Evolutionary conservation across 37 sponge, comb jelly and placozoan genomes (phyloP), one percentile per base, ranked within the genome.

Genomic region (Lycopodina hypogea): DNA sequence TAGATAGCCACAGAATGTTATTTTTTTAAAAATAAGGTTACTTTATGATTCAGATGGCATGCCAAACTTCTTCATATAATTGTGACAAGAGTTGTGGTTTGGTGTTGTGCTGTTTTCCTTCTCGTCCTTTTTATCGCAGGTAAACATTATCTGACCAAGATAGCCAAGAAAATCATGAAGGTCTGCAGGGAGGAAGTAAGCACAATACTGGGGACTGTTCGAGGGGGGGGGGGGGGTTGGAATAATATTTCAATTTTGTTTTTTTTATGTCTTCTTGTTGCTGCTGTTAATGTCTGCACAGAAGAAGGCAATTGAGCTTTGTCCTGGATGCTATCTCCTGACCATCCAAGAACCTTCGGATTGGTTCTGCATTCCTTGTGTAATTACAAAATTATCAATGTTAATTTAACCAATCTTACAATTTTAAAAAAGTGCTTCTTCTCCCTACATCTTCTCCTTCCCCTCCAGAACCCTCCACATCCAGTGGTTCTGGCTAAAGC

Each of bases 281-380:
- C 28, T 59, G 28, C 18, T 59, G 60, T 68, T 51, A 58, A 42
- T 24, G 34, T 50, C 38, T 28, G 34, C 58, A 0, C 62, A 94
- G 91, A 94, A 90, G 94, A 71, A 79, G 34, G 96, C 92, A 81
- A 90, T 96, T 33, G 92, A 92, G 55, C 71, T 89, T 1, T 92
- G 93, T 81, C 86, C 96, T 15, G 85, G 89, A 65, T 96, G 96
- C 80, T 96, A 86, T 81, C 84, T 77, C 40, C 81, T 87, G 53
- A 85, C 90, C n/a, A 88, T 82, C 34, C 68, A 64, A 39, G 85
- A 84, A 72, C 88, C 88, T 11, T 74, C 78, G 61, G 91, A 94
- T 70, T 94, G 94, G 94, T 94, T 94, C 80, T 83, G 78, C 35
- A 75, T 84, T 23, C 91, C 88, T 0, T 94, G 94, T 90, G 94